Evolutionary conservation across 2,797 vertebrate genomes (phyloP).

Genomic region (Linurgus olivaceus): DNA sequence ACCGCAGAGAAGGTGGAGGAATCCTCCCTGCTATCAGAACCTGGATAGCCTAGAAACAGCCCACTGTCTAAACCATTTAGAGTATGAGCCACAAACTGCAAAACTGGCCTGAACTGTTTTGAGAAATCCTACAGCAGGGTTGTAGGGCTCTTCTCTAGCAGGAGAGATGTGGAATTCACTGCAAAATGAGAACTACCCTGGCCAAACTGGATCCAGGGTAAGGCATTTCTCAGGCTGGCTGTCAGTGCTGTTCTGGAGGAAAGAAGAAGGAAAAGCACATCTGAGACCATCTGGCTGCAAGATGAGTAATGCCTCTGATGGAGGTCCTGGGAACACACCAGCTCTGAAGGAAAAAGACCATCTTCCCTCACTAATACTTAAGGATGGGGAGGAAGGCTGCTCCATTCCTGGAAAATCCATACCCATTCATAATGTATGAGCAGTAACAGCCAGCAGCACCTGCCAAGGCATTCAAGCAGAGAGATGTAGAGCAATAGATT

Average conservation of each 20-base stretch:
- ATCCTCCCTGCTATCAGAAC: neutral
- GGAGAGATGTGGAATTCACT: neutral
- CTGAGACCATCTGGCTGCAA: neutral
- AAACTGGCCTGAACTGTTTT: neutral
- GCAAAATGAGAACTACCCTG: neutral
- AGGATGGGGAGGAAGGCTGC: neutral
- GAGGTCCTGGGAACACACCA: neutral
- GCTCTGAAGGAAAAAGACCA: neutral
- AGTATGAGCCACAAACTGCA: neutral
- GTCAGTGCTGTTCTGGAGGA: neutral
- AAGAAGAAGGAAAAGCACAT: neutral
- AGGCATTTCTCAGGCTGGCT: neutral
- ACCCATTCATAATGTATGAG: neutral
- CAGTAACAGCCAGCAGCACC: neutral
- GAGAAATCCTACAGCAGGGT: neutral
- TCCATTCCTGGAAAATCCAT: neutral
- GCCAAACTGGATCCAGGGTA: neutral
- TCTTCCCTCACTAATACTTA: neutral
- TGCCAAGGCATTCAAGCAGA: neutral
- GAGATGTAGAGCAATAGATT: neutral
- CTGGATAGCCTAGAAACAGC: neutral
- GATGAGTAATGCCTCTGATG: neutral
- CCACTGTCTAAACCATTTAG: neutral
- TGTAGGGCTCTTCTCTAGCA: neutral
- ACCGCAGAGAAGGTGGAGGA: neutral